These are phyloP conservation scores for Protula sp. DNA, from an alignment of 2,888 invertebrate genomes.

Conservation along the genomic window DNA sequence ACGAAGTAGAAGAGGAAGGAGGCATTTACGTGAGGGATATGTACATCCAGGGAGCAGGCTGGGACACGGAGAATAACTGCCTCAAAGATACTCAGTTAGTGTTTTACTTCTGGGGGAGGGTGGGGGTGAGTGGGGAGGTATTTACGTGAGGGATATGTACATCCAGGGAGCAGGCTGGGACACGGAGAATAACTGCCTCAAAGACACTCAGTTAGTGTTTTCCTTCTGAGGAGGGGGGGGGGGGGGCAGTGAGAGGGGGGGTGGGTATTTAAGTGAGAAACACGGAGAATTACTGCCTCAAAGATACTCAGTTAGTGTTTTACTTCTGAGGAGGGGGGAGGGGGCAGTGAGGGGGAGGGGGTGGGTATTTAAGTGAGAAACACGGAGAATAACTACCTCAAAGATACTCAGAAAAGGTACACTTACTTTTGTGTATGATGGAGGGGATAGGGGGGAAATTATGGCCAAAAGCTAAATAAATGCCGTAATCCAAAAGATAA, in stretches of 20 bases:
- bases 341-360: no score
- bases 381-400: no score
- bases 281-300: constrained; percentile 25
- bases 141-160: constrained; percentile 35
- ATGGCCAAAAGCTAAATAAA: no score
- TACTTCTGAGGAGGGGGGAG: no score
- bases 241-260: no score
- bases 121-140: constrained; percentile 39
- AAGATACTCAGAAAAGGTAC: no score
- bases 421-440: no score
- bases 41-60: constrained; percentile 41
- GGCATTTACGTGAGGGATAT: constrained; percentile 38
- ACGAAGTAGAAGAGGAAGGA: constrained; percentile 35
- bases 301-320: not conserved
- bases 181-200: constrained; percentile 25
- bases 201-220: not conserved
- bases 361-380: no score
- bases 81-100: constrained; percentile 4
- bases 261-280: no score
- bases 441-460: no score
- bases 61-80: constrained; percentile 33
- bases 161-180: constrained; percentile 46
- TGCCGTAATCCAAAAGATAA: no score
- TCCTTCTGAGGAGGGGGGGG: not conserved
- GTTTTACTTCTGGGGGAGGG: not conserved